Evolutionary conservation across 2,888 invertebrate genomes (phyloP), one percentile per base, ranked within the genome.

Genomic region (Dichetophora obliterata): DNA sequence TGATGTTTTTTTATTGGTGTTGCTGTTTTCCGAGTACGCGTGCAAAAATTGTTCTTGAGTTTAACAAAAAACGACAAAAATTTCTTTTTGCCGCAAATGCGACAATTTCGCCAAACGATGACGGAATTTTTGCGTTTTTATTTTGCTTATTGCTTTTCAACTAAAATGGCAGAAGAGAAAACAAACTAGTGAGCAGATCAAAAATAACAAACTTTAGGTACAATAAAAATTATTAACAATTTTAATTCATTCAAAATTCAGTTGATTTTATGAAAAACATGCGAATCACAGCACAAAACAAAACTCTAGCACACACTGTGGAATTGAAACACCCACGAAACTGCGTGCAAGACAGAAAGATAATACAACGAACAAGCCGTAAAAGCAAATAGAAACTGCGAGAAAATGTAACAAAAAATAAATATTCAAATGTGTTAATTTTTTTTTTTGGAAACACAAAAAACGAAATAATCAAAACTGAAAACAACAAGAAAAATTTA

Each of bases 51-150:
- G 22, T 75, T 68, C 19, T 68, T 61, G 24, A 69, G 8, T 37
- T 16, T 50, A 73, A 50, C 14, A 24, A 61, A 43, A 59, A 66
- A 43, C 70, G 66, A 69, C 54, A 57, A 71, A 59, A 70, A 77
- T 75, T 77, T 76, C 66, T 75, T 63, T 43, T 74, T 75, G 79
- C 66, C 79, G 79, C 79, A 71, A 69, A 57, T 76, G 79, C 79
- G 78, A 79, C 76, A 73, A 76, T 75, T 78, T 76, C 78, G 79
- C 78, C 75, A 79, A 77, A 73, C 77, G 73, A 54, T 70, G 54
- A 54, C 54, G 54, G 54, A 54, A 54, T 54, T 54, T 54, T 54
- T 54, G 54, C 54, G 54, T 22, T 54, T 54, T 54, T 54, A 22
- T 54, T 54, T 54, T 54, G 52, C 6, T 22, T 22, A 19, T 22